A percentile compares a stretch with the other conserved stretches of the same genome.
phyloP scores from a whole-genome alignment of 2,888 invertebrate genomes.

The Sarcophaga rosellei region DNA sequence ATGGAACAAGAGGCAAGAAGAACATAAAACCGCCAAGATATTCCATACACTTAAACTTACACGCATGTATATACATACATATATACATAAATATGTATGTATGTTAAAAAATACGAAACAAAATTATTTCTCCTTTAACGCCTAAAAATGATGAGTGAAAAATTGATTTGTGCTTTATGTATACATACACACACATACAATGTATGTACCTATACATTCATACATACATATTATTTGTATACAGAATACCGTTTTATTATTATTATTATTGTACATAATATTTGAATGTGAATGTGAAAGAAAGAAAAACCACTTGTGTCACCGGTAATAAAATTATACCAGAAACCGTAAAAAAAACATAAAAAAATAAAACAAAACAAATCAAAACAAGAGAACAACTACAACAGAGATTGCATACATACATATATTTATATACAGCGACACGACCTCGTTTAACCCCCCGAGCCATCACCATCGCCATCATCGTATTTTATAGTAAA shows the following conservation, averaged over 20 bases:
- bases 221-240: not conserved
- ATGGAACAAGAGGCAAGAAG: not conserved
- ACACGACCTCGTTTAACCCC: conserved; percentile 69
- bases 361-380: conserved; percentile 18
- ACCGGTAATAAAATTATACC: conserved; percentile 66
- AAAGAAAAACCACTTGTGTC: conserved; percentile 65
- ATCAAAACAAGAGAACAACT: conserved; percentile 33
- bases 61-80: not conserved
- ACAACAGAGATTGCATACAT: conserved; percentile 46
- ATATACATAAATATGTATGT: not conserved
- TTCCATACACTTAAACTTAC: not conserved
- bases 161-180: conserved; percentile 12
- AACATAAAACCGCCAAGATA: conserved; percentile 3
- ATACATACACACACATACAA: not conserved
- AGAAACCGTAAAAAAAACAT: conserved; percentile 41
- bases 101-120: conserved; percentile 4
- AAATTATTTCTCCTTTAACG: not conserved
- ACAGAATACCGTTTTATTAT: too few species aligned
- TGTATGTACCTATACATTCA: too few species aligned
- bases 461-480: conserved; percentile 42
- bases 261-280: too few species aligned
- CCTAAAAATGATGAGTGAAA: conserved; percentile 1
- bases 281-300: not conserved
- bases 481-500: conserved; percentile 49
- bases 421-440: conserved; percentile 39